A percentile compares a stretch with the other conserved stretches of the same genome.
These are phyloP conservation scores for Coelinius sp. DNA, from an alignment of 2,888 invertebrate genomes.

Conservation along the genomic window DNA sequence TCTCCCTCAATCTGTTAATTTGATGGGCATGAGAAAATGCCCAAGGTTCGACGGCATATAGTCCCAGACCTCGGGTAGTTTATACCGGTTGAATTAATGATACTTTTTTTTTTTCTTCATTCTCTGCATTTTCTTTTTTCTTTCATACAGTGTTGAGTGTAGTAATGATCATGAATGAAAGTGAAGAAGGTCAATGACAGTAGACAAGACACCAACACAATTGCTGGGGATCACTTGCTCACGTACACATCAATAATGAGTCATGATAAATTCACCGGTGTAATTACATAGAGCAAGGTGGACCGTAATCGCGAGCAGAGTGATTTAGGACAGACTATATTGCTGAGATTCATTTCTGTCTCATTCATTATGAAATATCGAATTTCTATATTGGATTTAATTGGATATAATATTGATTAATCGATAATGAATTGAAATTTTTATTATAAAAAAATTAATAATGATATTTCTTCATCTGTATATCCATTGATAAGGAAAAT, in stretches of 20 bases:
- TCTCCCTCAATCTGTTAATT: neutral
- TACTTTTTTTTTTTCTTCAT: neutral
- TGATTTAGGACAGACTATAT: constrained; percentile 7
- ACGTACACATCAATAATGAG: constrained; percentile 49
- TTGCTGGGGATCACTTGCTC: neutral
- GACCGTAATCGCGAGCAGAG: neutral
- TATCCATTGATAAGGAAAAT: neutral
- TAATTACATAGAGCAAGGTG: constrained; percentile 49
- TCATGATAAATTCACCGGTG: constrained; percentile 54
- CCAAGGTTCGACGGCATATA: neutral
- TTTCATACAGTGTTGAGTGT: neutral
- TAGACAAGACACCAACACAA: neutral
- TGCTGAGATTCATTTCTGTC: neutral
- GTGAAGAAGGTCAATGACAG: constrained; percentile 20
- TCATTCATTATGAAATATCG: too few species aligned
- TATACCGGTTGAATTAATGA: neutral
- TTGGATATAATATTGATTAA: too few species aligned
- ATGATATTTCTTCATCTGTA: too few species aligned
- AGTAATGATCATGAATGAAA: constrained; percentile 12
- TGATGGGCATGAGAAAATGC: constrained; percentile 4
- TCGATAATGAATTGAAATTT: too few species aligned
- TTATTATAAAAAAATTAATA: too few species aligned
- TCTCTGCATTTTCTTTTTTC: neutral
- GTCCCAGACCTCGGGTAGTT: neutral
- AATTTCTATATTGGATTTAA: too few species aligned